phyloP scores from a whole-genome alignment of 2,797 vertebrate species.

The Poeciliopsis turneri region DNA sequence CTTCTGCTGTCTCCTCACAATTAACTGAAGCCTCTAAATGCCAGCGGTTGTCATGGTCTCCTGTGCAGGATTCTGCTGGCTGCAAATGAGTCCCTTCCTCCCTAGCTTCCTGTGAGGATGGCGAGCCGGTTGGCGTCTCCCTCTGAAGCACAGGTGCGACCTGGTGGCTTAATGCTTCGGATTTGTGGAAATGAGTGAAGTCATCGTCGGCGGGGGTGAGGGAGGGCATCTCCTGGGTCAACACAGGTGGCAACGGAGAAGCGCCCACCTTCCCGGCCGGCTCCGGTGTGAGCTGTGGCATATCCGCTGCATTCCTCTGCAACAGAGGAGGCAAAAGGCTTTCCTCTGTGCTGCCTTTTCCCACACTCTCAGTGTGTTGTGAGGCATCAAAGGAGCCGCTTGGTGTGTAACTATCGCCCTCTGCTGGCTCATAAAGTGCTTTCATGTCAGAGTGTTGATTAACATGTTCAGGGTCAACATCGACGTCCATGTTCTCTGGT shows the following conservation, averaged over 20 bases:
- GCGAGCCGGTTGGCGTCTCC: conserved; percentile 59
- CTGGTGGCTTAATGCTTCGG: conserved; percentile 43
- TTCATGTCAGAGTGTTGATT: conserved; percentile 44
- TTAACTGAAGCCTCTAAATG: conserved; percentile 48
- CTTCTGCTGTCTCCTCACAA: conserved; percentile 37
- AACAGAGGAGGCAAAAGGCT: conserved; percentile 63
- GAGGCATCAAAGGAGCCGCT: conserved; percentile 20
- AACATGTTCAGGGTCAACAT: conserved; percentile 38
- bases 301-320: conserved; percentile 69
- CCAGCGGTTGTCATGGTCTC: conserved; percentile 51
- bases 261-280: conserved; percentile 58
- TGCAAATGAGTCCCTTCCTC: conserved; percentile 27
- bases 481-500: conserved; percentile 41
- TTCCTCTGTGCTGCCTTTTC: conserved; percentile 46
- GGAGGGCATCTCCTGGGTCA: conserved; percentile 84
- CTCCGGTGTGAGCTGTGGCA: conserved; percentile 83
- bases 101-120: conserved; percentile 27
- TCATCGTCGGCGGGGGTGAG: conserved; percentile 77
- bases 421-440: conserved; percentile 70
- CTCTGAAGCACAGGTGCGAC: conserved; percentile 75
- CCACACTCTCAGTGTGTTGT: conserved; percentile 34
- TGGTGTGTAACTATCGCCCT: conserved; percentile 45
- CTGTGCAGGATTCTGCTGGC: conserved; percentile 34
- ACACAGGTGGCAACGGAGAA: conserved; percentile 70
- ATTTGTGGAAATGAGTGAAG: conserved; percentile 30